Evolutionary conservation across 2,797 vertebrate species (phyloP).

Genomic region (Muscicapa striata): DNA sequence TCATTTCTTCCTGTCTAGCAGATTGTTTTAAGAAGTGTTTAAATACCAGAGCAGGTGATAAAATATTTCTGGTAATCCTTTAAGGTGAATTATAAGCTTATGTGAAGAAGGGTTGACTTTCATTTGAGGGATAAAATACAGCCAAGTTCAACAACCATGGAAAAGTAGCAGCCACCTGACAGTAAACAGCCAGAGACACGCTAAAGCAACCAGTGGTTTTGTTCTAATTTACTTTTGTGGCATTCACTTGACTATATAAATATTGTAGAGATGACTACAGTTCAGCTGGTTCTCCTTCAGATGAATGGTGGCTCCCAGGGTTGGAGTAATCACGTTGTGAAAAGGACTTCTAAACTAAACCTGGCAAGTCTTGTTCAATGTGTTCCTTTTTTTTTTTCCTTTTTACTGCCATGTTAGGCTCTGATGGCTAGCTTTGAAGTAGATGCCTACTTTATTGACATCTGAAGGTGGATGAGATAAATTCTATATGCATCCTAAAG

Average conservation of each 20-base stretch:
- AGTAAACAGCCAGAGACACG: background rate
- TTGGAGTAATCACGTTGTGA: background rate
- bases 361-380: rapidly evolving
- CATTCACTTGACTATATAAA: background rate
- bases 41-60: slow-evolving; percentile 5
- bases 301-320: background rate
- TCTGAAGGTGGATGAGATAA: background rate
- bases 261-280: background rate
- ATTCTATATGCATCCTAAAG: background rate
- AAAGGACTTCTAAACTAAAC: background rate
- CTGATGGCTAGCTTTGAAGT: background rate
- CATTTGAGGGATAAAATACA: background rate
- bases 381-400: background rate
- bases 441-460: background rate
- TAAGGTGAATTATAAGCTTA: slow-evolving; percentile 25
- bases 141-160: background rate
- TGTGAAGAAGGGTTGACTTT: slow-evolving; percentile 4
- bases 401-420: background rate
- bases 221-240: background rate
- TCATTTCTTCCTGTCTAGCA: slow-evolving; percentile 38
- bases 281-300: background rate
- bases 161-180: background rate
- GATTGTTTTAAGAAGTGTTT: slow-evolving; percentile 35
- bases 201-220: background rate
- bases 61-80: slow-evolving; percentile 42